Evolutionary conservation across 1,140 invertebrate genomes (phyloP).

Genomic region (Drosophila eugracilis): DNA sequence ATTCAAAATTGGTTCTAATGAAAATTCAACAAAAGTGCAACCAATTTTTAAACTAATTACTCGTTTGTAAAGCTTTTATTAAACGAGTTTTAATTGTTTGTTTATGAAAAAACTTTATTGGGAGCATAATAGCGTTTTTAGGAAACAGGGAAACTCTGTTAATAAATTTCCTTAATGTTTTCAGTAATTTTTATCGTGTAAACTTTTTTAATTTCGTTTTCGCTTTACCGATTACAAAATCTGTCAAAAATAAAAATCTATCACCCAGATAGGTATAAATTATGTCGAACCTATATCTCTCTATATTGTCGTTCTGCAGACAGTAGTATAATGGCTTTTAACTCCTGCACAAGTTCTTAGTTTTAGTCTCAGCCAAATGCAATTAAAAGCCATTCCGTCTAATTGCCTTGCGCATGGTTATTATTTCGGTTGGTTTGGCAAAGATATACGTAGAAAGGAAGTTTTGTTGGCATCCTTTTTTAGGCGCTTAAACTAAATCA

Average conservation of each 20-base stretch:
- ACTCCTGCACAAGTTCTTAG: background rate
- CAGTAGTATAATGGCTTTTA: background rate
- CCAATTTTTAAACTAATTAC: too few species aligned
- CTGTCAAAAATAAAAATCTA: too few species aligned
- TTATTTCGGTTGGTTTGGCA: background rate
- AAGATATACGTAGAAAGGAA: background rate
- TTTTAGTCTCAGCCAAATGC: slow-evolving; percentile 4
- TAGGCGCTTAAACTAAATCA: slow-evolving; percentile 28
- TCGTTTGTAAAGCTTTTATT: too few species aligned
- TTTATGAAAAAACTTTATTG: background rate
- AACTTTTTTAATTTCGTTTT: too few species aligned
- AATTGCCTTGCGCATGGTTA: slow-evolving; percentile 56
- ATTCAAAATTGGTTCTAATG: too few species aligned
- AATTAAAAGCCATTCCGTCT: slow-evolving; percentile 46
- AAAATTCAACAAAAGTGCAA: too few species aligned
- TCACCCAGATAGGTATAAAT: background rate
- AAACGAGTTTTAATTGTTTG: background rate
- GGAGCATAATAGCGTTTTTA: background rate
- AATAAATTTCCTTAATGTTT: background rate
- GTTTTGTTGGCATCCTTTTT: background rate
- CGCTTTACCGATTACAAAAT: too few species aligned
- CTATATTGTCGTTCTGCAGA: background rate
- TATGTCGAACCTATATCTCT: background rate
- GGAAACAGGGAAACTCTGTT: background rate
- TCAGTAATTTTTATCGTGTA: background rate